Evolutionary conservation across 2,113 vertebrate genomes (phyloP).

Genomic region (Mormoops blainvillei): DNA sequence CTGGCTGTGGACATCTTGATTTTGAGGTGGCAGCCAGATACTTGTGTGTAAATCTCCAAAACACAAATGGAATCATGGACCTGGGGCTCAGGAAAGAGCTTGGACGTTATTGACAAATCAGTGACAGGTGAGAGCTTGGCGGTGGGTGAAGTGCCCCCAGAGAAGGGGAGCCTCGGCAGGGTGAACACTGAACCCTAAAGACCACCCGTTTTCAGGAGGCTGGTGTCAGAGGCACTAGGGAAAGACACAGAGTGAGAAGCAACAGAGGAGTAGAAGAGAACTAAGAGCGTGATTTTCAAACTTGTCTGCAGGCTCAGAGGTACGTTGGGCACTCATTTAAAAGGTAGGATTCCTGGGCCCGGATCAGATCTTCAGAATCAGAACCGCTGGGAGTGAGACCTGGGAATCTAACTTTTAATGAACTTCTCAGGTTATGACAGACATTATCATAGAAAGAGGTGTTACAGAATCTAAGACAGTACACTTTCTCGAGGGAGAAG

Average conservation of each 20-base stretch:
- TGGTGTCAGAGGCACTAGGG: not conserved
- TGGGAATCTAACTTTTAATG: not conserved
- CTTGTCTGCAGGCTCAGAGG: not conserved
- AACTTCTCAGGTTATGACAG: not conserved
- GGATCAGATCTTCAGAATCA: not conserved
- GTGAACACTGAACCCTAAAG: not conserved
- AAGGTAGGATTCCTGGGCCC: not conserved
- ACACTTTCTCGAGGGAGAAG: not conserved
- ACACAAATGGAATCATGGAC: not conserved
- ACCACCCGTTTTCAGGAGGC: not conserved
- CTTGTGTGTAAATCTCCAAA: not conserved
- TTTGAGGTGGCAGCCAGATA: not conserved
- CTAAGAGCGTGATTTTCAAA: not conserved
- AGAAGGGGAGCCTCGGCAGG: not conserved
- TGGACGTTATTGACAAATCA: not conserved
- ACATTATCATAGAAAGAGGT: not conserved
- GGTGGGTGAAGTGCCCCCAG: fast-evolving
- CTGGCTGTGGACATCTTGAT: not conserved
- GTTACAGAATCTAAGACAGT: not conserved
- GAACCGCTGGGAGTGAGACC: not conserved
- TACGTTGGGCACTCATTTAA: fast-evolving
- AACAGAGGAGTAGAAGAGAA: no score
- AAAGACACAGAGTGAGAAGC: not conserved
- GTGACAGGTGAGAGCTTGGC: not conserved
- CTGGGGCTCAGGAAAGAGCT: not conserved